These are phyloP conservation scores for Halictus quadricinctus DNA, from an alignment of 2,888 invertebrate genomes.

Conservation along the genomic window DNA sequence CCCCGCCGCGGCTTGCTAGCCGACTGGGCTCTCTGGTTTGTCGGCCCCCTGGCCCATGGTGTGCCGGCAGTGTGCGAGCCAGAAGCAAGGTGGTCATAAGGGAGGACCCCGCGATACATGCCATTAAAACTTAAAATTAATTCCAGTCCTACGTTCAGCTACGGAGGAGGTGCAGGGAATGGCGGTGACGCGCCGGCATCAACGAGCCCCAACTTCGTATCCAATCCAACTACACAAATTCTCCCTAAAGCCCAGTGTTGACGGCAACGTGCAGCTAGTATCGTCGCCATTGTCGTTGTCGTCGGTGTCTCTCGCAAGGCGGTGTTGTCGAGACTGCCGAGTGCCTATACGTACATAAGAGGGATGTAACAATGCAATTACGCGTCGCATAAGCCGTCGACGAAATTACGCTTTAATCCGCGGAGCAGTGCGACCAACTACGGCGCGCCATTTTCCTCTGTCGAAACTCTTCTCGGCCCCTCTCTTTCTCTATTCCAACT, in stretches of 20 bases:
- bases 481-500: constrained; percentile 8
- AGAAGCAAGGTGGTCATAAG: constrained; percentile 70
- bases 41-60: constrained; percentile 36
- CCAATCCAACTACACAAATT: constrained; percentile 79
- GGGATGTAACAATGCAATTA: constrained; percentile 80
- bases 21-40: constrained; percentile 23
- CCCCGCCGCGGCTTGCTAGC: constrained; percentile 52
- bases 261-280: constrained; percentile 43
- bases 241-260: constrained; percentile 72
- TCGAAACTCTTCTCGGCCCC: constrained; percentile 45
- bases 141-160: constrained; percentile 62
- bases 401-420: constrained; percentile 79
- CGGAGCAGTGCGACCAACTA: constrained; percentile 52
- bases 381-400: constrained; percentile 78
- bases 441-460: constrained; percentile 49
- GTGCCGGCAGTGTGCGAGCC: constrained; percentile 30
- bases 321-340: constrained; percentile 47
- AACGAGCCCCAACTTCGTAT: constrained; percentile 75
- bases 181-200: constrained; percentile 68
- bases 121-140: constrained; percentile 79
- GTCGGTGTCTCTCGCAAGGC: constrained; percentile 39
- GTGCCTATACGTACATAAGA: constrained; percentile 66
- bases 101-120: constrained; percentile 70
- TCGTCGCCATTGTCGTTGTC: constrained; percentile 46
- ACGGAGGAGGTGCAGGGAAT: constrained; percentile 39